Base-by-base conservation (phyloP, 2,113 vertebrate species). In the Vanacampus margaritifer region DNA sequence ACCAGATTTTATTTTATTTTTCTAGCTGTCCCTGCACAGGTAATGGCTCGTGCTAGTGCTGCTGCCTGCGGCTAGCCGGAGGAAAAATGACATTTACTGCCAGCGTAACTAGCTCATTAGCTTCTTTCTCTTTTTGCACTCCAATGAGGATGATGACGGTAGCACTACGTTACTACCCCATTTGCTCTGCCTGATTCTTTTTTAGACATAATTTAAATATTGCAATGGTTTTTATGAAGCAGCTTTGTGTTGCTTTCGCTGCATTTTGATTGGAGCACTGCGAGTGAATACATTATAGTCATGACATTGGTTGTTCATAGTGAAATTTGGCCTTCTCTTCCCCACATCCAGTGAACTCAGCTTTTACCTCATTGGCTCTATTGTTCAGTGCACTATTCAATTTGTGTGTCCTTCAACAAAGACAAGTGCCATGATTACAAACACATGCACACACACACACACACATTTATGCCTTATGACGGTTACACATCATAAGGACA, bases 91-190 rank as follows among this genome's bases (percentile, higher is more conserved):
- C 89, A 91, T 91, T 91, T 88, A 85, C 86, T 79, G 74, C 86
- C 84, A 86, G 81, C 85, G 80, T 89, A 88, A 89, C 84, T 72
- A 83, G 80, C 84, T 89, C 88, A 90, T 90, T 90, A 90, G 82
- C 79, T 72, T 72, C 85, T 82, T 69, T 63, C 70, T 71, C 54
- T 75, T 74, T 71, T 28, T 79, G 74, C 74, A 35, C 61, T 65
- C 74, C 68, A 54, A 69, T 56, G 69, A 77, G 72, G 65, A 50
- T 81, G 76, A 69, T 70, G 81, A 82, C 70, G 65, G 78, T 65
- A 68, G 74, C 69, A 35, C 58, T 37, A 54, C 76, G 76, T 81
- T 71, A 76, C 76, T 61, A 59, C 12, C 13, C 51, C 54, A 2
- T 54, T 74, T 74, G 71, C 78, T 79, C 78, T 24, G 67, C 80